A percentile compares a stretch with the other conserved stretches of the same genome.
phyloP scores from a whole-genome alignment of 53 echinoderm and acorn worm genomes.

The Arbacia lixula region DNA sequence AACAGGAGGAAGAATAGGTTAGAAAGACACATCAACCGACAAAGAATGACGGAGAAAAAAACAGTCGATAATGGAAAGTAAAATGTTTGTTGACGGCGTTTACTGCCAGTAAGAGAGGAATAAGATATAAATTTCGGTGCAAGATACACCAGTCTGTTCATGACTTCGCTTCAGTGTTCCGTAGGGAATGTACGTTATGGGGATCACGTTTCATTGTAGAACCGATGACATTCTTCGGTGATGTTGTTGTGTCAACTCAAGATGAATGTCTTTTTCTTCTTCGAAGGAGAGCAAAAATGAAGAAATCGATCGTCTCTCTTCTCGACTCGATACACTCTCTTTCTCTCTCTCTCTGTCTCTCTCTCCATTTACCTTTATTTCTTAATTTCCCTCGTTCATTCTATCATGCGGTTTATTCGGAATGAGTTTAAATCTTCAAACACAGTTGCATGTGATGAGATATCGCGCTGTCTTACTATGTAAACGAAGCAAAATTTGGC shows the following conservation, averaged over 20 bases:
- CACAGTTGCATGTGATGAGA: too few species aligned
- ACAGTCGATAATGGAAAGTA: not conserved
- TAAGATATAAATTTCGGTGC: conserved; percentile 1
- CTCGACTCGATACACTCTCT: too few species aligned
- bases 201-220: conserved; percentile 29
- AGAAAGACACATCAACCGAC: not conserved
- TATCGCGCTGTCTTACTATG: too few species aligned
- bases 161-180: conserved; percentile 10
- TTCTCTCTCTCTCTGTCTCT: not conserved
- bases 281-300: too few species aligned
- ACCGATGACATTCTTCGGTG: conserved; percentile 19
- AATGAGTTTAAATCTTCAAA: too few species aligned
- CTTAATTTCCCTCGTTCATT: not conserved
- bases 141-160: conserved; percentile 35
- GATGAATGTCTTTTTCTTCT: conserved; percentile 4
- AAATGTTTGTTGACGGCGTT: conserved; percentile 24
- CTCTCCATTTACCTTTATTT: not conserved
- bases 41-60: not conserved
- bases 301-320: too few species aligned
- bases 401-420: too few species aligned
- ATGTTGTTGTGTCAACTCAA: conserved; percentile 32
- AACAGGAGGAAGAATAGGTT: conserved; percentile 1
- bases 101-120: conserved; percentile 15
- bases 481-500: too few species aligned
- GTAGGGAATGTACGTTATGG: conserved; percentile 32